Evolutionary conservation across 1,140 invertebrate species (phyloP).

Genomic region (Meloidogyne hapla): DNA sequence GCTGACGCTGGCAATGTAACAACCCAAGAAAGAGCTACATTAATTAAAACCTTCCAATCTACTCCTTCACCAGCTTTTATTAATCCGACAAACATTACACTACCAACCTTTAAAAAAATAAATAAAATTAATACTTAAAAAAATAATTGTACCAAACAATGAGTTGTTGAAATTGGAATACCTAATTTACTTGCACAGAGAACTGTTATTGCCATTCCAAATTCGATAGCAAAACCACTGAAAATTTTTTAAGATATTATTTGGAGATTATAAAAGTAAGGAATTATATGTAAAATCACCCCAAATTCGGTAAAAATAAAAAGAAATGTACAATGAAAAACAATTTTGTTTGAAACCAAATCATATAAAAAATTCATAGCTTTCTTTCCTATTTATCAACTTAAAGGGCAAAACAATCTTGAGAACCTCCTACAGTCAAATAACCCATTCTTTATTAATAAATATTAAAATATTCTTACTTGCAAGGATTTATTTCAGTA

Average conservation of each 20-base stretch:
- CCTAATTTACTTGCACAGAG: slow-evolving; percentile 89
- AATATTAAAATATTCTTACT: slow-evolving; percentile 18
- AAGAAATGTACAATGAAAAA: too few relatives aligned
- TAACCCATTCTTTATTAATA: slow-evolving; percentile 14
- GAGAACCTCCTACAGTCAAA: too few relatives aligned
- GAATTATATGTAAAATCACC: too few relatives aligned
- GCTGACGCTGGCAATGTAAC: slow-evolving; percentile 81
- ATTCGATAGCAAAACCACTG: slow-evolving; percentile 59
- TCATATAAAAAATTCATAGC: too few relatives aligned
- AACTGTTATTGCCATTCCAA: slow-evolving; percentile 72
- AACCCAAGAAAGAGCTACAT: slow-evolving; percentile 91
- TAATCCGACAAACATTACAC: slow-evolving; percentile 34
- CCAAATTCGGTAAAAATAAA: too few relatives aligned
- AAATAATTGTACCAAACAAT: slow-evolving; percentile 85
- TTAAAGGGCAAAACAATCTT: too few relatives aligned
- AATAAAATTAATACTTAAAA: slow-evolving; percentile 6
- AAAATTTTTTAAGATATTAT: not conserved
- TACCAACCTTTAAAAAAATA: slow-evolving; percentile 25
- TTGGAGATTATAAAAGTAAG: too few relatives aligned
- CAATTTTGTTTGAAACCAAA: too few relatives aligned
- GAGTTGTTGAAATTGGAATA: slow-evolving; percentile 91
- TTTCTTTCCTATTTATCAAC: too few relatives aligned
- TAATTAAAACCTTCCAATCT: slow-evolving; percentile 68
- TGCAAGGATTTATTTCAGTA: slow-evolving; percentile 66
- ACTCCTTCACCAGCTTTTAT: slow-evolving; percentile 53